Base-by-base conservation (phyloP, 2,113 vertebrate species). In the Fregata magnificens region DNA sequence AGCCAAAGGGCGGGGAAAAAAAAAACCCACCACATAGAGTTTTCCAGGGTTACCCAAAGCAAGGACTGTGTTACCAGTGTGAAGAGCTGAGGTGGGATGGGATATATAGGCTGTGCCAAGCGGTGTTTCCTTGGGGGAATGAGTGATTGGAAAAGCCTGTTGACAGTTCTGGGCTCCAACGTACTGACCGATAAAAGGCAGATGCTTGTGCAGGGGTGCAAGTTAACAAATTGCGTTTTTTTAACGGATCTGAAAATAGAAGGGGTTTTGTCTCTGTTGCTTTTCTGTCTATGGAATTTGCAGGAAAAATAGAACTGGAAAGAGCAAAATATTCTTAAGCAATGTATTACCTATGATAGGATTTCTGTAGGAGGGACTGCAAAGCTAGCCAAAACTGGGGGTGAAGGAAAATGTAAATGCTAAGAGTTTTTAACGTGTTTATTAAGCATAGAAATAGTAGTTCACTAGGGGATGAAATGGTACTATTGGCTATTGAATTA, bases 221-320 rank as follows among this genome's bases (percentile, higher is more conserved):
- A 49, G 45, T 82, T 81, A 81, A 88, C 10, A 78, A 73, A 58
- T n/a, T 58, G 7, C 7, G 12, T 84, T 86, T 1, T 78, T 91
- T 34, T 62, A 80, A 73, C 70, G 19, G 13, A 44, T 81, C 49
- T 71, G 52, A 89, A 82, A 94, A 82, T 83, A 84, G 45, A 95
- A 95, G 18, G 10, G 7, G 0, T 4, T 86, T 86, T 95, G 26
- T 93, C 47, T 79, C 22, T n/a, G 22, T 65, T 84, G 31, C 21
- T 88, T 93, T 87, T 79, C 34, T 87, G 29, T 81, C 26, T 66
- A 20, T 86, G 77, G 49, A 93, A 74, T 95, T 96, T 94, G 50
- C 53, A 76, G 55, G 62, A 73, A 69, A 95, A 93, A 53, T 17
- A 55, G 25, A 59, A 79, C 21, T 74, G 44, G 84, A 65, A 93